Conservation (phyloP, 2,113 vertebrate genomes). For the Ictalurus furcatus region DNA sequence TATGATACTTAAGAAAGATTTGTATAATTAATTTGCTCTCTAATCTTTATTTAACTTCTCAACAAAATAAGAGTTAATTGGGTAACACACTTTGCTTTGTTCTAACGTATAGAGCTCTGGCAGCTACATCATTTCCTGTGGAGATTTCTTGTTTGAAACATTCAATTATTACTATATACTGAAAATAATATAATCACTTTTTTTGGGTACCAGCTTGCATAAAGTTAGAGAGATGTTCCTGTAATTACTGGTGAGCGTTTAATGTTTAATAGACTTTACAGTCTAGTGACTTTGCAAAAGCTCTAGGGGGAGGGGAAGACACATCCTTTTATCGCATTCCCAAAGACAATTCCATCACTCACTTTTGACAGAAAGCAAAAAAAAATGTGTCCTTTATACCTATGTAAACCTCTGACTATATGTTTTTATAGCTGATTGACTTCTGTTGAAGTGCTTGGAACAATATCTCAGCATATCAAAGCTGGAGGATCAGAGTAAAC, state of each 20-base stretch:
- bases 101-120: conserved; percentile 33
- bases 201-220: background rate
- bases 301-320: background rate
- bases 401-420: conserved; percentile 2
- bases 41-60: conserved; percentile 39
- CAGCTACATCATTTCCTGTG: conserved; percentile 32
- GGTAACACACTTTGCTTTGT: conserved; percentile 37
- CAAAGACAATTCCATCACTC: conserved; percentile 12
- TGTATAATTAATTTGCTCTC: conserved; percentile 1
- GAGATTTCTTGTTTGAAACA: conserved; percentile 47
- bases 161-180: conserved; percentile 41
- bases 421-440: background rate
- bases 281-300: conserved; percentile 2
- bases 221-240: background rate
- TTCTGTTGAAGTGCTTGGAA: conserved; percentile 20
- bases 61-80: conserved; percentile 29
- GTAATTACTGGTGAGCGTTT: background rate
- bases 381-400: background rate
- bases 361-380: background rate
- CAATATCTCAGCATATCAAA: background rate
- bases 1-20: conserved; percentile 18
- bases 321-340: conserved; percentile 13
- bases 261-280: conserved; percentile 15
- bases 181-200: conserved; percentile 16
- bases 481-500: background rate